Base-by-base conservation (phyloP, 37 sponge, comb jelly and placozoan genomes). In the Cladorhizidae sp. region DNA sequence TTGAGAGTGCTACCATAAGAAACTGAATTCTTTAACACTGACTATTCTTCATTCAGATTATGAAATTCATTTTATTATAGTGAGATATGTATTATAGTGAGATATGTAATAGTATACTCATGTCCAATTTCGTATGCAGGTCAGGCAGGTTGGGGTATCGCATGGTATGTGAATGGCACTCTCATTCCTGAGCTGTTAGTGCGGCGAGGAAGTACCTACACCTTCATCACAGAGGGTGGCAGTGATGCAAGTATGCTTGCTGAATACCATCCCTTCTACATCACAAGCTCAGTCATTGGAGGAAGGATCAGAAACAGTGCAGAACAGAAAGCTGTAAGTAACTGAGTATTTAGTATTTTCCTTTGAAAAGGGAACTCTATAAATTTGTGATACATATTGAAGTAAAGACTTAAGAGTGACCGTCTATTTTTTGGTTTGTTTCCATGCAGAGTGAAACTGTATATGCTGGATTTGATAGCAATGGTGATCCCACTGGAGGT, bases 231-330 rank as follows among this genome's bases (percentile, higher is more conserved):
- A 33, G 65, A 82, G 38, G 89, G 89, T 57, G 93, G 93, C 15
- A 45, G 72, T 33, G 50, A 86, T 40, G 23, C 63, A 15, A 43
- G 23, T n/a, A 39, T 37, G 32, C n/a, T 21, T 15, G 35, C 73
- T 17, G 12, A 26, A 43, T 85, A 92, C 54, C 93, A 88, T 88
- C 93, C 93, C 35, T 82, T 92, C 38, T 92, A 92, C 75, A 84
- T 92, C 81, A 88, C 89, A 1, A 42, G 70, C 64, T 81, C 86
- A 7, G 49, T 35, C 20, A 26, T 28, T 56, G 85, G 85, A 32
- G 85, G 85, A 3, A 74, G 68, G 64, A 59, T 74, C 18, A 29
- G 22, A 15, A 74, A 68, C 58, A 29, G 33, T 18, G 33, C 61
- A 8, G 38, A 12, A 35, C 29, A 49, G 50, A 15, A 42, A 64